Evolutionary conservation across 2,888 invertebrate species (phyloP).

Genomic region (Zeuzera pyrina): DNA sequence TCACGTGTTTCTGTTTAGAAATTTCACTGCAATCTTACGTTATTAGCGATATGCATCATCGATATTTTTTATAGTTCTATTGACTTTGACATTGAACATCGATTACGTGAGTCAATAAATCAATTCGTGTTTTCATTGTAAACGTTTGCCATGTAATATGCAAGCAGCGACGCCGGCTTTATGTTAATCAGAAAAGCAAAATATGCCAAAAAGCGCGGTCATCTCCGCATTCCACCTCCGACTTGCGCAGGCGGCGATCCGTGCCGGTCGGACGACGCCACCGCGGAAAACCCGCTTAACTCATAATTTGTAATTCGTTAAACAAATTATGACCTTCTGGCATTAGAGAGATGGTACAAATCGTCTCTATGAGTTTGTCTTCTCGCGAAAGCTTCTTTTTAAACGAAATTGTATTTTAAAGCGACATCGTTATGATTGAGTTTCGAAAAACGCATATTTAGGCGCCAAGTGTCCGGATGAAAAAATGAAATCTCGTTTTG

Average conservation of each 20-base stretch:
- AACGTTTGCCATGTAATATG: slow-evolving; percentile 16
- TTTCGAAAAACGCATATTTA: slow-evolving; percentile 3
- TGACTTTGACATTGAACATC: slow-evolving; percentile 21
- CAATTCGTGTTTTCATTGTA: slow-evolving; percentile 20
- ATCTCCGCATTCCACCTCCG: slow-evolving; percentile 64
- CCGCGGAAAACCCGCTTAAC: slow-evolving; percentile 45
- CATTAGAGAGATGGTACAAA: slow-evolving; percentile 16
- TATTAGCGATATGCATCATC: too few species aligned
- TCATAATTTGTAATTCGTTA: background rate
- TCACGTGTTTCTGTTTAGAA: too few species aligned
- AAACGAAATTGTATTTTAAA: too few species aligned
- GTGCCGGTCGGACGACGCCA: too few species aligned
- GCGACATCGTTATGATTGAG: too few species aligned
- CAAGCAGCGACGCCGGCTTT: slow-evolving; percentile 36
- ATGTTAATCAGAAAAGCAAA: slow-evolving; percentile 48
- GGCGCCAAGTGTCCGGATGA: slow-evolving; percentile 32
- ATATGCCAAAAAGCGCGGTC: slow-evolving; percentile 45
- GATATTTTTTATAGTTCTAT: too few species aligned
- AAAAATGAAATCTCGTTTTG: slow-evolving; percentile 16
- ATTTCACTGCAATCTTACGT: too few species aligned
- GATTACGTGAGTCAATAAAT: slow-evolving; percentile 8
- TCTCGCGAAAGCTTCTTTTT: background rate
- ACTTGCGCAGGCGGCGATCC: slow-evolving; percentile 28
- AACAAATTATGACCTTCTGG: slow-evolving; percentile 23
- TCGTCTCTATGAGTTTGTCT: slow-evolving; percentile 10